A percentile compares a stretch with the other conserved stretches of the same genome.
phyloP scores from a whole-genome alignment of 2,888 invertebrate species.

The Rotaria socialis region DNA sequence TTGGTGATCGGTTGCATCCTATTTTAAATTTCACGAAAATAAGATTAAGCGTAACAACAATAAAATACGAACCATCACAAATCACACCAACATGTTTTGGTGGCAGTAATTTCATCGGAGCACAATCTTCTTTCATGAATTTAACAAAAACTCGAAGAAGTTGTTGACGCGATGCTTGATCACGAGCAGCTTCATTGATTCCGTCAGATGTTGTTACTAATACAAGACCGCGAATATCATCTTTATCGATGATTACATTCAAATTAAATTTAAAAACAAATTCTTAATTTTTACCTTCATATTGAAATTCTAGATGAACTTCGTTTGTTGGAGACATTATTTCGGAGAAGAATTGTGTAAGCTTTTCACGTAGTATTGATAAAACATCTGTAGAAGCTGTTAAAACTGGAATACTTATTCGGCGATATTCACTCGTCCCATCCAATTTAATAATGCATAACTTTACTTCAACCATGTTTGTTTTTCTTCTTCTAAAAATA shows the following conservation, averaged over 20 bases:
- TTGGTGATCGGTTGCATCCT: conserved; percentile 1
- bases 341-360: background rate
- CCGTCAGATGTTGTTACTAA: background rate
- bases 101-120: background rate
- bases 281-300: background rate
- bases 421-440: background rate
- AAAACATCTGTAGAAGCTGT: background rate
- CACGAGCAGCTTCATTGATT: background rate
- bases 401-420: background rate
- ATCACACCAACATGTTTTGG: background rate
- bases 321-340: background rate
- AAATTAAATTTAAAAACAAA: background rate
- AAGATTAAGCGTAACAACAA: no score
- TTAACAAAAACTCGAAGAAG: conserved; percentile 18
- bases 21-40: no score
- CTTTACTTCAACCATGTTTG: background rate
- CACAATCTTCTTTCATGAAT: background rate
- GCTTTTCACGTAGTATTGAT: background rate
- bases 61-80: background rate
- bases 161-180: conserved; percentile 8
- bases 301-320: conserved; percentile 1
- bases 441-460: background rate
- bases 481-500: background rate
- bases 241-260: background rate
- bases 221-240: conserved; percentile 16